Evolutionary conservation across 2,113 vertebrate genomes (phyloP).

Genomic region (Protomyctophum bolini): DNA sequence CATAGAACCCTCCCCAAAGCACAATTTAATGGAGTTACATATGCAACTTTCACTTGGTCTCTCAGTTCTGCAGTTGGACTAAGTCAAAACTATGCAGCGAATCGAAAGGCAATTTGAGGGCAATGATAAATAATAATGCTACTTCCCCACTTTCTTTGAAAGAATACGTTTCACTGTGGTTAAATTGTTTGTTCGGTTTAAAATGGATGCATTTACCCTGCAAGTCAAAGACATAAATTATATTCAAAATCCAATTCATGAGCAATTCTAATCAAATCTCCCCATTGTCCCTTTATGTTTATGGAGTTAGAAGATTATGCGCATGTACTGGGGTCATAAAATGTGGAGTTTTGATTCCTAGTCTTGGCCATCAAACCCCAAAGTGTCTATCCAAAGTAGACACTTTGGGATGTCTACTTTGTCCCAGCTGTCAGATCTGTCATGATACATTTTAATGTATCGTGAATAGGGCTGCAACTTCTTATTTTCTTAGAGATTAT

Average conservation of each 20-base stretch:
- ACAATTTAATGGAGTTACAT: constrained; percentile 14
- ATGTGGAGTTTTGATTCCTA: too few species aligned
- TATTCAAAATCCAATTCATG: neutral
- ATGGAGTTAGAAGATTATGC: neutral
- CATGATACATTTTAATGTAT: too few species aligned
- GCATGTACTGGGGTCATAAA: too few species aligned
- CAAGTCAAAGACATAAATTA: neutral
- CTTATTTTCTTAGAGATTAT: too few species aligned
- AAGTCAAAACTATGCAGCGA: constrained; percentile 11
- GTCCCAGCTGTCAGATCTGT: too few species aligned
- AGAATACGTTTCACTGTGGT: neutral
- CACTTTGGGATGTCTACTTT: too few species aligned
- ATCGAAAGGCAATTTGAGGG: neutral
- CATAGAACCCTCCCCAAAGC: constrained; percentile 49
- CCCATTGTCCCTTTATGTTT: neutral
- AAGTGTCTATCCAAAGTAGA: too few species aligned
- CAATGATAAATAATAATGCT: neutral
- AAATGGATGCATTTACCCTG: neutral
- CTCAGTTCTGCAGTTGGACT: constrained; percentile 6
- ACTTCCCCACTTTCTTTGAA: neutral
- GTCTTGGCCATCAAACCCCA: too few species aligned
- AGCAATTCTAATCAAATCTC: neutral
- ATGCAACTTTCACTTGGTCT: constrained; percentile 10
- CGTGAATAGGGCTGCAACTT: too few species aligned
- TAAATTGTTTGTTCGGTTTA: neutral